Evolutionary conservation across 2,113 vertebrate species (phyloP), one percentile per base, ranked within the genome.

Genomic region (Brachionichthys hirsutus): DNA sequence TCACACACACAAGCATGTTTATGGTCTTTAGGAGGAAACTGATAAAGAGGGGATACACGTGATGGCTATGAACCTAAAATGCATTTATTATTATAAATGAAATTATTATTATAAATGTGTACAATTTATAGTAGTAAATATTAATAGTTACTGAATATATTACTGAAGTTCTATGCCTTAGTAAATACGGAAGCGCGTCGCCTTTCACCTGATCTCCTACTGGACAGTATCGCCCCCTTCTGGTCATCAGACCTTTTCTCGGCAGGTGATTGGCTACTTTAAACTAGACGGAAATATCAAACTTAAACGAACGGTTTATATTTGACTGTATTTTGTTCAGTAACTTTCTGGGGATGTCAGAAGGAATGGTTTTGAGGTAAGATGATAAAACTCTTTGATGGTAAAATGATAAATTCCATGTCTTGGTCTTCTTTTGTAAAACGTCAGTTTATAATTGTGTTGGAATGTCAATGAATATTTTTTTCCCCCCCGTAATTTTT

Each of bases 221-320:
- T 18, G 12, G 17, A 36, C 44, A 14, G 1, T 13, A 15, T 18
- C 17, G 35, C 55, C 68, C 58, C 15, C 62, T n/a, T 30, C 46
- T 58, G 69, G 54, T 44, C 16, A 40, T 19, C 48, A 38, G 24
- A 10, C 12, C 8, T 9, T 3, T 5, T 10, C 19, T 38, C 10
- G 15, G 5, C 24, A n/a, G 19, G 46, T 42, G 68, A 73, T 73
- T 81, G 77, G 70, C 15, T 62, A 2, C 16, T 80, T 83, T 46
- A 62, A 80, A 74, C 18, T 10, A 2, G 0, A 35, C 57, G 36
- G 36, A 12, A 38, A 38, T 38, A 12, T 38, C 36, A 38, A 38
- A 12, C 12, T 12, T 9, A 12, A 38, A 38, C 36, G 8, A 38
- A 7, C 38, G 15, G 11, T 2, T 14, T 18, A 34, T 7, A 9